Base-by-base conservation (phyloP, 1,140 invertebrate genomes). In the Neodiprion virginianus region DNA sequence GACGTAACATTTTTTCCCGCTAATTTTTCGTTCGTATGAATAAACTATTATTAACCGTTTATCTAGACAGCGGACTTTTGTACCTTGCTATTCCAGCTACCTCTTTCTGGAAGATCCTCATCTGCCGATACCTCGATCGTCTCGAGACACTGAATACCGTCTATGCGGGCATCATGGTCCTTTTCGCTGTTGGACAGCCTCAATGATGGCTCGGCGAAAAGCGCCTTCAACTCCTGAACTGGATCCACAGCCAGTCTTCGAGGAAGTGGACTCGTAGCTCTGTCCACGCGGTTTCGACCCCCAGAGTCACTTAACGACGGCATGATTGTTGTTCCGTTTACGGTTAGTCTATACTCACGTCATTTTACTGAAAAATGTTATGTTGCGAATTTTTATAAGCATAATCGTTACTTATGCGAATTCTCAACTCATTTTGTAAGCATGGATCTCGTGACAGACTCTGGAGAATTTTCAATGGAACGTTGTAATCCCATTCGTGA, bases 21-120 rank as follows among this genome's bases (percentile, higher is more conserved):
- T 40, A 40, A 40, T 40, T 5, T 40, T 40, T 5, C 28, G 5
- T 40, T 40, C 28, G 5, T 40, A 40, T 40, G 28, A 40, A 40
- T 40, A 40, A 40, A 40, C 28, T 1, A 40, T 40, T 40, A 40
- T 40, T 40, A 40, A 40, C 5, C 28, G 28, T 1, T 40, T 40
- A 40, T 3, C 28, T 40, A 40, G 28, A 40, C 28, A 40, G 28
- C 28, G 28, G 40, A 69, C 3, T 47, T 23, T 12, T 14, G 17
- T 69, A 80, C 79, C 76, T 86, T 86, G 74, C 83, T 86, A 69
- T 80, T 80, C 85, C 85, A 86, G 73, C 82, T 77, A 47, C 85
- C 85, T 67, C 85, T 79, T 40, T 86, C 85, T 1, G 84, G 80
- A 11, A 81, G 80, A 74, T 75, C 66, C 8, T 78, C 72, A 10